phyloP scores from a whole-genome alignment of 2,797 vertebrate species.

The Acipenser oxyrinchus region DNA sequence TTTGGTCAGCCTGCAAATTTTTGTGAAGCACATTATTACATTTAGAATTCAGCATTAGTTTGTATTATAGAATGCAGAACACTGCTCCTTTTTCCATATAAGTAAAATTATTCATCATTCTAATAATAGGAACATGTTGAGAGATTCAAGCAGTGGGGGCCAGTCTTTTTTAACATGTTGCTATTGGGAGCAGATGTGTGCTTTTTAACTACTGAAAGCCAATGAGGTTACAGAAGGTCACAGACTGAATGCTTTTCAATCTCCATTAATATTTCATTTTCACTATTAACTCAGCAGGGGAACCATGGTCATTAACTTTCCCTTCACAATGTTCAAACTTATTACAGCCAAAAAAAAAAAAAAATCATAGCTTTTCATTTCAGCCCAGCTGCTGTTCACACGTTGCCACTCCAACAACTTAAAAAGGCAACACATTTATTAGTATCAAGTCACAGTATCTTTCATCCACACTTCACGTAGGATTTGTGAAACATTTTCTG shows the following conservation, averaged over 20 bases:
- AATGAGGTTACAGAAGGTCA: constrained; percentile 45
- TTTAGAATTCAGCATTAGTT: too few relatives aligned
- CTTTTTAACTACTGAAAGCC: constrained; percentile 53
- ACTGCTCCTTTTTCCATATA: too few relatives aligned
- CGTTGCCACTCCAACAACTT: constrained; percentile 5
- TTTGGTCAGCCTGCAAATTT: too few relatives aligned
- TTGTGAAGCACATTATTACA: too few relatives aligned
- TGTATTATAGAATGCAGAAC: too few relatives aligned
- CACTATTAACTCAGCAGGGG: constrained; percentile 50
- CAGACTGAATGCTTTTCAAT: constrained; percentile 53
- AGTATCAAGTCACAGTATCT: constrained; percentile 20
- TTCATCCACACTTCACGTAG: constrained; percentile 14
- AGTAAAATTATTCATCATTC: too few relatives aligned
- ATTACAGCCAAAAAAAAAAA: constrained; percentile 26
- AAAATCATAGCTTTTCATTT: constrained; percentile 10
- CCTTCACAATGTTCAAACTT: constrained; percentile 32
- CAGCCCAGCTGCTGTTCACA: constrained; percentile 24
- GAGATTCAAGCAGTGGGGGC: too few relatives aligned
- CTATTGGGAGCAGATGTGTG: constrained; percentile 68
- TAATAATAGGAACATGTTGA: too few relatives aligned
- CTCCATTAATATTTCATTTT: constrained; percentile 60
- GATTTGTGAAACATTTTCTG: constrained; percentile 9
- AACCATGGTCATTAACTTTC: constrained; percentile 35
- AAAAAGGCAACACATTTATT: constrained; percentile 15
- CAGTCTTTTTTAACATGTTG: constrained; percentile 28